Evolutionary conservation across 2,797 vertebrate species (phyloP).

Genomic region (Schizopygopsis malacanthus): DNA sequence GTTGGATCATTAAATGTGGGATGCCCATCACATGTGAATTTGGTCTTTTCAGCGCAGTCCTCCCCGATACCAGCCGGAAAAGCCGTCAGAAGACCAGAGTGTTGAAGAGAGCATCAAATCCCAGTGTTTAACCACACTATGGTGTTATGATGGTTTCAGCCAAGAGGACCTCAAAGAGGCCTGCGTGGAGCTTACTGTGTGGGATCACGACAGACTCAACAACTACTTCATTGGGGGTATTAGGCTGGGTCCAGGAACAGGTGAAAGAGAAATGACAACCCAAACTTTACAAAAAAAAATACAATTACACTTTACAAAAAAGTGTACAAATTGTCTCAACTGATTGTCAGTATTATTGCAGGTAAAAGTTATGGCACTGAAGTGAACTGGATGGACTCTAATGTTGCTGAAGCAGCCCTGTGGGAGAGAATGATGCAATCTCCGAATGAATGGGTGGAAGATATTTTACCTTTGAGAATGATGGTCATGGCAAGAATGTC

Average conservation of each 20-base stretch:
- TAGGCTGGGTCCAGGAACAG: conserved; percentile 89
- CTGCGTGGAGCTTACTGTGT: conserved; percentile 92
- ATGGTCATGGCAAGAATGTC: conserved; percentile 84
- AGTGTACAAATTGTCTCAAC: not conserved
- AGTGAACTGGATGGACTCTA: conserved; percentile 96
- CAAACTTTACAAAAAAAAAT: no score
- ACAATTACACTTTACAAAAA: no score
- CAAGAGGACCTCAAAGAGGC: conserved; percentile 87
- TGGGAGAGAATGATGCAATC: conserved; percentile 90
- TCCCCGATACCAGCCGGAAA: conserved; percentile 88
- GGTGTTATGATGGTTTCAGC: conserved; percentile 91
- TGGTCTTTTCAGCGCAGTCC: conserved; percentile 80
- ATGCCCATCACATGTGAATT: not conserved
- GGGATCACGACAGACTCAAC: conserved; percentile 89
- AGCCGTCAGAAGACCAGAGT: conserved; percentile 90
- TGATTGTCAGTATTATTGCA: conserved; percentile 62
- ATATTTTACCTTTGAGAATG: conserved; percentile 87
- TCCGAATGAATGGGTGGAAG: conserved; percentile 89
- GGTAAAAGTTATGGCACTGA: conserved; percentile 89
- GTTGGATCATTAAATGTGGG: not conserved
- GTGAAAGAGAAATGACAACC: conserved; percentile 65
- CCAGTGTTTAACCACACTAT: conserved; percentile 96
- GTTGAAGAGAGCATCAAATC: conserved; percentile 84
- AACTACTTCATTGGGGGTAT: conserved; percentile 92
- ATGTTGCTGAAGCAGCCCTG: conserved; percentile 80